Conservation (phyloP, 1,140 invertebrate species). For the Heliconius nattereri region DNA sequence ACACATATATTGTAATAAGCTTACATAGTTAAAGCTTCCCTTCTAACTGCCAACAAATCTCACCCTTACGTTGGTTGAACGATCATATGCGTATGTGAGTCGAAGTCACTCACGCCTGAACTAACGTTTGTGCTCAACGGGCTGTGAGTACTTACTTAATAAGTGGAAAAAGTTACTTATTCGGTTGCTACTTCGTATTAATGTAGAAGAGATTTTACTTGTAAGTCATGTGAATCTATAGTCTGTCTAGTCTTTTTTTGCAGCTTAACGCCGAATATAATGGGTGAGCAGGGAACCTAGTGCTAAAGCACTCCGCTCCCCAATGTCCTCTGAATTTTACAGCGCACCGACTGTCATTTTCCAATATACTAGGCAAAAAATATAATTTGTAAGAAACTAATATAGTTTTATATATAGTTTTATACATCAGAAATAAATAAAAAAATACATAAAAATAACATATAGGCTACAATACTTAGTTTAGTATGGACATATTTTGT, state of each 20-base stretch:
- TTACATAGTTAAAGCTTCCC: not conserved
- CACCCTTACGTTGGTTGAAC: not conserved
- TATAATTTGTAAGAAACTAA: too few relatives aligned
- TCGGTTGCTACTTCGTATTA: conserved; percentile 8
- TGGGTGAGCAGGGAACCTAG: too few relatives aligned
- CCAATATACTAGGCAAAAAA: too few relatives aligned
- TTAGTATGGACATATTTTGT: too few relatives aligned
- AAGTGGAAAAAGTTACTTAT: conserved; percentile 20
- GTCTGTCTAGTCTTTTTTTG: not conserved
- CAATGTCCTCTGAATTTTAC: too few relatives aligned
- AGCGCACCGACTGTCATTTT: too few relatives aligned
- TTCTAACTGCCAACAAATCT: not conserved
- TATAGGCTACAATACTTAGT: too few relatives aligned
- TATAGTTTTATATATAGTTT: too few relatives aligned
- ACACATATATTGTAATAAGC: not conserved
- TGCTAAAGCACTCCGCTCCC: too few relatives aligned
- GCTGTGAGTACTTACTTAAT: conserved; percentile 15
- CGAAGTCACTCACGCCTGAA: conserved; percentile 18
- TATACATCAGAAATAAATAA: too few relatives aligned
- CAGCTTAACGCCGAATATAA: too few relatives aligned
- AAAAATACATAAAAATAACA: too few relatives aligned
- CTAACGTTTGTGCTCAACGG: not conserved
- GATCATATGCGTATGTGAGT: conserved; percentile 15
- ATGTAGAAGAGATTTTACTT: not conserved
- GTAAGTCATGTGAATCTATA: not conserved